These are phyloP conservation scores for Lathronympha strigana DNA, from an alignment of 2,888 invertebrate genomes.

Conservation along the genomic window DNA sequence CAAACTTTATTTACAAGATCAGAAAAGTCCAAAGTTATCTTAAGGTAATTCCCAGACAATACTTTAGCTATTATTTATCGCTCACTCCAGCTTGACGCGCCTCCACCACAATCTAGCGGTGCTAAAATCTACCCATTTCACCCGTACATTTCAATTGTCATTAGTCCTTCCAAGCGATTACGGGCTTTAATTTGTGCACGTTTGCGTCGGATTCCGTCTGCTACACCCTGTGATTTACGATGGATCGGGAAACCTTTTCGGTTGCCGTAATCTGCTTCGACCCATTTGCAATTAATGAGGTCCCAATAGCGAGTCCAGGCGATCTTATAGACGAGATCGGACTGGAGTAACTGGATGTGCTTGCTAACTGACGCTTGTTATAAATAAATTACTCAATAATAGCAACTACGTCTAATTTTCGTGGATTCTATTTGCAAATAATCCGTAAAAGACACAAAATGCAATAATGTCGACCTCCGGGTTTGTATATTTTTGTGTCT, in stretches of 20 bases:
- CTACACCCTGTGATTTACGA: slow-evolving; percentile 63
- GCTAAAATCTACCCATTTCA: slow-evolving; percentile 45
- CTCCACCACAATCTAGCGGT: slow-evolving; percentile 57
- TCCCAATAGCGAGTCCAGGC: slow-evolving; percentile 58
- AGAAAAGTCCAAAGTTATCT: slow-evolving; percentile 21
- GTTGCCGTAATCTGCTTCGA: slow-evolving; percentile 74
- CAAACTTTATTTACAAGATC: slow-evolving; percentile 23
- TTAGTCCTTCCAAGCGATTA: slow-evolving; percentile 48
- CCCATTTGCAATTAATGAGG: slow-evolving; percentile 79
- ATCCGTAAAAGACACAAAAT: too few relatives aligned
- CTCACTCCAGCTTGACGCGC: slow-evolving; percentile 60
- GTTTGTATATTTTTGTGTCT: too few relatives aligned
- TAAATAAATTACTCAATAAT: neutral
- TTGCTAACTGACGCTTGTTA: slow-evolving; percentile 18
- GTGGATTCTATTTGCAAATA: too few relatives aligned
- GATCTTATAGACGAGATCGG: slow-evolving; percentile 48
- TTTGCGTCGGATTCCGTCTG: slow-evolving; percentile 55
- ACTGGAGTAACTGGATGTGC: slow-evolving; percentile 29
- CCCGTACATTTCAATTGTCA: slow-evolving; percentile 68
- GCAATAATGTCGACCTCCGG: too few relatives aligned
- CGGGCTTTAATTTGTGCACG: slow-evolving; percentile 49
- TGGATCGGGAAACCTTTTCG: slow-evolving; percentile 66
- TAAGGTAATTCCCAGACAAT: slow-evolving; percentile 28
- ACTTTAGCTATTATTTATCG: slow-evolving; percentile 48
- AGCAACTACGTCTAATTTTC: too few relatives aligned